Base-by-base conservation (phyloP, 2,888 invertebrate genomes). In the Pandemis corylana region DNA sequence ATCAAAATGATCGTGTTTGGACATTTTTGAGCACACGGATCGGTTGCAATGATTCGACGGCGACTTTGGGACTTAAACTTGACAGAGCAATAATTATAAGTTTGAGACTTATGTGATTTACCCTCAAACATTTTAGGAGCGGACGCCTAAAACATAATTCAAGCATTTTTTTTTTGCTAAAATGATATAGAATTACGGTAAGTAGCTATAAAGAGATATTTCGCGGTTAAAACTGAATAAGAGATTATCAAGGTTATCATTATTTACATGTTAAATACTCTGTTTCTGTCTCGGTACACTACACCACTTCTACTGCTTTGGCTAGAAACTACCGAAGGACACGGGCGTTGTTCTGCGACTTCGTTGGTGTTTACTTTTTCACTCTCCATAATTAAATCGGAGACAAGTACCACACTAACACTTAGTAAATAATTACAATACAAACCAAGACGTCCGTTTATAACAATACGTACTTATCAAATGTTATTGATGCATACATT, bases 251-350 rank as follows among this genome's bases (percentile, higher is more conserved):
- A 59, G 5, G 2, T 1, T 49, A 5, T 15, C 46, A 46, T 13
- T 53, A 59, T 46, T 67, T 75, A 75, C 75, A 75, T 63, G 66
- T 9, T 71, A 28, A 71, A 71, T 56, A 61, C 4, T 56, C 67
- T 67, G 0, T 53, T 53, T 71, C 20, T 41, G 44, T 75, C 61
- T 62, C 75, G 28, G 51, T 75, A 67, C 15, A 71, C 71, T 20
- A 70, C 70, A 20, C 67, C 71, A n/a, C 71, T 75, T n/a, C 44
- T 56, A 41, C 69, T 75, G 56, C 66, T 67, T 12, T 71, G 66
- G 42, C 46, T 62, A 51, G 75, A 62, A 41, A 44, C 70, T 5
- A 63, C 62, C 20, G 75, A 75, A 36, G 65, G 53, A 0, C 71
- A 28, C 12, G 59, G 59, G 0, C 59, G 61, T 2, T 20, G 68